Conservation (phyloP, 2,888 invertebrate species). For the Idaea aversata region DNA sequence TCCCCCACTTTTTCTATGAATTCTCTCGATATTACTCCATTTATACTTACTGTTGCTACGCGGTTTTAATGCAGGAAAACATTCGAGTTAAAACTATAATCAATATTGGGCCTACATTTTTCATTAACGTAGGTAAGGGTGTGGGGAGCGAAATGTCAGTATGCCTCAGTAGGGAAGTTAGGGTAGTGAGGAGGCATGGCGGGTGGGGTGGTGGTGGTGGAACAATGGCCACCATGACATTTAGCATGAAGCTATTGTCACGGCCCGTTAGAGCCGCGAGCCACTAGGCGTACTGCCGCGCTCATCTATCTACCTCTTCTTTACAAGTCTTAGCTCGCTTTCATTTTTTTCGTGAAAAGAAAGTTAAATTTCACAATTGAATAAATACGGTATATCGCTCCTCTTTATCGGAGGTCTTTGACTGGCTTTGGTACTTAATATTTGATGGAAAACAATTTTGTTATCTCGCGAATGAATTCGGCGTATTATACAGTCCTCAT, state of each 20-base stretch:
- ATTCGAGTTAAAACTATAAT: constrained; percentile 37
- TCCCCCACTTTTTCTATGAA: constrained; percentile 47
- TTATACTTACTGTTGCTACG: neutral
- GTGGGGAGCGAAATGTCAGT: constrained; percentile 68
- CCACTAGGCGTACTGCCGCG: constrained; percentile 66
- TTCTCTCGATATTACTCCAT: constrained; percentile 41
- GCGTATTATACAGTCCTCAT: constrained; percentile 34
- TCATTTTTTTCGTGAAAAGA: constrained; percentile 20
- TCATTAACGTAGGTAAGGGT: constrained; percentile 62
- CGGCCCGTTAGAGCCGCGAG: constrained; percentile 70
- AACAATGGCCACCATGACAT: constrained; percentile 80
- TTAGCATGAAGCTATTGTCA: constrained; percentile 79
- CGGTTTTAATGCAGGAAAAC: constrained; percentile 10
- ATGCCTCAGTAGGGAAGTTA: constrained; percentile 51
- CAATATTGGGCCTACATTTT: constrained; percentile 62
- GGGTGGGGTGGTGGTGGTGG: constrained; percentile 44
- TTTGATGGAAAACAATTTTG: constrained; percentile 29
- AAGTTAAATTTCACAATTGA: constrained; percentile 1
- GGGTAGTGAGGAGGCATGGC: constrained; percentile 42
- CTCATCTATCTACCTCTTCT: constrained; percentile 51
- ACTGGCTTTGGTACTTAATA: constrained; percentile 14
- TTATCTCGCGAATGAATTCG: constrained; percentile 25
- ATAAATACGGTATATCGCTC: constrained; percentile 1
- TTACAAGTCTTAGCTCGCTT: constrained; percentile 46
- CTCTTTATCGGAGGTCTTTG: constrained; percentile 2